Evolutionary conservation across 2,888 invertebrate species (phyloP).

Genomic region (Hipparchia sbordonii): DNA sequence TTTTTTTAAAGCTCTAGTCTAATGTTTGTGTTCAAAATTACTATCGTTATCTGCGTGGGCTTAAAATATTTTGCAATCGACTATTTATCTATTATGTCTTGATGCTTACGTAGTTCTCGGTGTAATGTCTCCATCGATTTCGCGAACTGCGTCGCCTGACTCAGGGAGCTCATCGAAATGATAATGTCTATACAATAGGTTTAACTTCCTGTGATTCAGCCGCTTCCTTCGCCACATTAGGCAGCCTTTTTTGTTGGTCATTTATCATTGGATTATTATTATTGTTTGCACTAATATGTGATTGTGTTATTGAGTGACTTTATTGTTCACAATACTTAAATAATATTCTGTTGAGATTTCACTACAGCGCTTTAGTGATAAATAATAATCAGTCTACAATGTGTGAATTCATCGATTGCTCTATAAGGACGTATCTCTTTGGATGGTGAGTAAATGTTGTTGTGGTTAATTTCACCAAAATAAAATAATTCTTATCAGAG

Average conservation of each 20-base stretch:
- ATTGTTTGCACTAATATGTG: constrained; percentile 23
- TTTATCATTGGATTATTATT: constrained; percentile 35
- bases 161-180: constrained; percentile 35
- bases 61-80: constrained; percentile 8
- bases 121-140: constrained; percentile 31
- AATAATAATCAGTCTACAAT: not conserved
- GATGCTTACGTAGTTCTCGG: constrained; percentile 16
- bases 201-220: constrained; percentile 44
- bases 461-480: too few relatives aligned
- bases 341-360: too few relatives aligned
- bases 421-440: constrained; percentile 12
- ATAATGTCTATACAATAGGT: constrained; percentile 34
- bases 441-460: constrained; percentile 13
- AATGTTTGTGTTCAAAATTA: constrained; percentile 1
- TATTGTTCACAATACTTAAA: not conserved
- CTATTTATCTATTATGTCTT: constrained; percentile 5
- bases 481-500: too few relatives aligned
- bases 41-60: not conserved
- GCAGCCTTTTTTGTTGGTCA: constrained; percentile 37
- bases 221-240: constrained; percentile 38
- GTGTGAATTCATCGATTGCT: constrained; percentile 1
- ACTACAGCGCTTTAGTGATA: not conserved
- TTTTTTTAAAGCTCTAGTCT: not conserved
- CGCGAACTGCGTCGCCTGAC: constrained; percentile 32
- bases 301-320: constrained; percentile 19